Base-by-base conservation (phyloP, 2,888 invertebrate genomes). In the Cryptus viduatorius region DNA sequence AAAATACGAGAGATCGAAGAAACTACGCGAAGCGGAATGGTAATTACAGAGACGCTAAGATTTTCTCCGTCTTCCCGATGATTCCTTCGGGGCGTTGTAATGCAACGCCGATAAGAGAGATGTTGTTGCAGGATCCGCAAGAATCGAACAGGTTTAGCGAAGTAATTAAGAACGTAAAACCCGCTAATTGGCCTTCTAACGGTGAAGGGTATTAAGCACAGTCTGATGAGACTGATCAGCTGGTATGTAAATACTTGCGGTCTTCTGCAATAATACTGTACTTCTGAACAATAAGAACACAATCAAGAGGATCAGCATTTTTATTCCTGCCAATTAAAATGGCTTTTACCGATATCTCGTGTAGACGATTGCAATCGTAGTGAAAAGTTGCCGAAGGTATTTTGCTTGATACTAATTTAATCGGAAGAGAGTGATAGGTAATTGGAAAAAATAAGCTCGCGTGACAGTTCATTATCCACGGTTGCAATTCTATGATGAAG, bases 381-480 rank as follows among this genome's bases (percentile, higher is more conserved):
- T 24, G 59, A 29, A 5, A 29, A 31, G 1, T 31, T 29, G 29
- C 12, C 5, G 59, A 14, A 14, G 29, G 24, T 24, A 14, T 29
- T 29, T 59, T 31, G 14, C 29, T 19, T 14, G 59, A 7, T 56
- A 24, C 19, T 24, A 56, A 12, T 24, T 12, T 4, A 12, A 4
- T 12, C 29, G 59, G 1, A 12, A 29, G 59, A 12, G 29, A 19
- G 8, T 4, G 29, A n/a, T 29, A 14, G 59, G 29, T 14, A 59
- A 59, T 59, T 4, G 29, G 24, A 31, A 31, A 12, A 59, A 59
- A 59, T 59, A 59, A 59, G 59, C 31, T 59, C 59, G 10, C 14
- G n/a, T 48, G 81, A 81, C 81, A 81, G 77, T 81, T 80, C 77
- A 81, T 84, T 81, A 81, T 73, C 78, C 84, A 81, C 81, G 19